Base-by-base conservation (phyloP, 2,888 invertebrate species). In the Sphaeridia pumilis region DNA sequence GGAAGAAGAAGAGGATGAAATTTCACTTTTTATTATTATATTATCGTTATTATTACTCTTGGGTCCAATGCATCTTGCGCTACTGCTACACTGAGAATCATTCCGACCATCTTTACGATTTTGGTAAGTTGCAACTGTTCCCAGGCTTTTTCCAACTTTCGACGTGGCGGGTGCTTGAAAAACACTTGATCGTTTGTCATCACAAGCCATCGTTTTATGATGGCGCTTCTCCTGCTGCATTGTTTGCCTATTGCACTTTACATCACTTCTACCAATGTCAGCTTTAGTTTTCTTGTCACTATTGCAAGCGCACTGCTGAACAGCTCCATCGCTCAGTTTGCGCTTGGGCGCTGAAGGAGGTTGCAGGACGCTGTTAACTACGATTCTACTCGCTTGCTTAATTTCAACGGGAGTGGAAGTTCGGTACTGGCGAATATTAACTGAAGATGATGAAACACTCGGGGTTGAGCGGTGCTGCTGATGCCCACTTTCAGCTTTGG, bases 171-270 rank as follows among this genome's bases (percentile, higher is more conserved):
- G 43, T 44, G 43, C 25, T 31, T 49, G 35, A 52, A 21, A 12
- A 35, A 34, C 47, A 24, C 42, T 42, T 28, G 52, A 41, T 27
- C 42, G 35, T 28, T 59, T 60, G 50, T 59, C 63, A 58, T 65
- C 65, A 57, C 61, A 65, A 55, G 63, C 62, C 57, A 65, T 61
- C 63, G 55, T 65, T 63, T 55, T 63, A 63, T 52, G 61, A 38
- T 54, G 45, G 21, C 49, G 17, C 31, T 34, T 46, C 36, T 45
- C 21, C 17, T 20, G 35, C 41, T 41, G 36, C 20, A 46, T 45
- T 45, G 17, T 34, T 46, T 46, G 21, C 22, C 3, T 17, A 22
- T 28, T 46, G 22, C 28, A 31, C 34, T 10, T 20, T 21, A n/a
- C 46, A n/a, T 14, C 28, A 22, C 21, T 46, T 38, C 38, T 38